phyloP scores from a whole-genome alignment of 2,113 vertebrate genomes.

The Pomatorhinus ruficollis region DNA sequence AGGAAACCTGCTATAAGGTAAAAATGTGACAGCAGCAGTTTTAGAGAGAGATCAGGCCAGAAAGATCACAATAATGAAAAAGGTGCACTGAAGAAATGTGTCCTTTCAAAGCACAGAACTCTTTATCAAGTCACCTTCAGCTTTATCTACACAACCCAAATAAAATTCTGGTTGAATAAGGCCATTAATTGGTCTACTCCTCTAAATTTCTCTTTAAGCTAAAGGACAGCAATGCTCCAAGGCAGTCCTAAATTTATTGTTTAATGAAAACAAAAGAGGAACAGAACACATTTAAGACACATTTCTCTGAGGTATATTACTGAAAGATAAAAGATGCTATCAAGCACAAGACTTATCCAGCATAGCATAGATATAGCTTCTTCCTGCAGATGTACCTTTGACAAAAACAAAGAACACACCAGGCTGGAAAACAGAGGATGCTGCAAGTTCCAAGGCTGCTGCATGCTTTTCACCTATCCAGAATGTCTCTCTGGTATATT shows the following conservation, averaged over 20 bases:
- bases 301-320: not conserved
- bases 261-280: not conserved
- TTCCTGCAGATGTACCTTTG: not conserved
- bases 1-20: not conserved
- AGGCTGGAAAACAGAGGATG: not conserved
- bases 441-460: not conserved
- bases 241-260: not conserved
- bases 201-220: not conserved
- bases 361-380: not conserved
- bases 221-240: not conserved
- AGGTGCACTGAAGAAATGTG: not conserved
- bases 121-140: not conserved
- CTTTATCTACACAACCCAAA: not conserved
- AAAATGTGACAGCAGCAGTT: not conserved
- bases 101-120: not conserved
- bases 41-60: not conserved
- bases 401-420: not conserved
- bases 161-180: not conserved
- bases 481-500: not conserved
- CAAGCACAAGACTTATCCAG: not conserved
- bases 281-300: not conserved
- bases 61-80: not conserved
- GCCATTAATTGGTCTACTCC: not conserved
- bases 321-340: not conserved
- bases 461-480: rapidly evolving